These are phyloP conservation scores for Larimichthys polyactis DNA, from an alignment of 2,113 vertebrate genomes.

Conservation along the genomic window DNA sequence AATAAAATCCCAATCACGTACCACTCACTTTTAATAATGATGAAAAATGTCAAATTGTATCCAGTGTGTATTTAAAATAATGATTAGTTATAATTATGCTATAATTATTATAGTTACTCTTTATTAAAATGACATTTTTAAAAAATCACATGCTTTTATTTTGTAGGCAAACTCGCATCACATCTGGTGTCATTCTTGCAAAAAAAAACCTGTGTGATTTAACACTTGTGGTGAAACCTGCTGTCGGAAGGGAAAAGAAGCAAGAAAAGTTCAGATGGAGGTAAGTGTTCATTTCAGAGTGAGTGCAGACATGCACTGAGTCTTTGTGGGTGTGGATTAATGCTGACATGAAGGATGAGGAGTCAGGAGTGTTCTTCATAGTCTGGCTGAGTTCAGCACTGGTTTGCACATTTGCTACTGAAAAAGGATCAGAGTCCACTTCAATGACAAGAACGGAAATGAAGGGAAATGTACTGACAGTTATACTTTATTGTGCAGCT, in stretches of 20 bases:
- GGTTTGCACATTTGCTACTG: background rate
- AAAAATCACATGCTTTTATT: conserved; percentile 36
- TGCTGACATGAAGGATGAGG: background rate
- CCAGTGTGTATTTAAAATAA: background rate
- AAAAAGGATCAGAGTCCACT: conserved; percentile 59
- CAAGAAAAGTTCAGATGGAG: conserved; percentile 49
- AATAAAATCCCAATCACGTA: conserved; percentile 5
- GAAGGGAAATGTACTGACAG: too few species aligned
- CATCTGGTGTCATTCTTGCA: background rate
- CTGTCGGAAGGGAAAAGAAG: background rate
- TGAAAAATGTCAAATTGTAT: fast-evolving
- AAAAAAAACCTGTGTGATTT: background rate
- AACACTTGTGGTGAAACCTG: background rate
- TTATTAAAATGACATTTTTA: background rate
- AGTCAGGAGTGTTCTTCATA: background rate
- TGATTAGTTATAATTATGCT: background rate
- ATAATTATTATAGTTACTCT: background rate
- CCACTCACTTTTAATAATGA: background rate
- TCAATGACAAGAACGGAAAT: background rate
- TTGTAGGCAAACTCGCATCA: background rate
- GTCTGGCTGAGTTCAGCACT: background rate
- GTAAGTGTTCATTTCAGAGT: conserved; percentile 4
- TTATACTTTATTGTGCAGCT: background rate
- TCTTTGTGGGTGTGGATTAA: background rate
- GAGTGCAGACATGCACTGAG: background rate